phyloP scores from a whole-genome alignment of 23 tunicate species.

The Halocynthia aurantium region DNA sequence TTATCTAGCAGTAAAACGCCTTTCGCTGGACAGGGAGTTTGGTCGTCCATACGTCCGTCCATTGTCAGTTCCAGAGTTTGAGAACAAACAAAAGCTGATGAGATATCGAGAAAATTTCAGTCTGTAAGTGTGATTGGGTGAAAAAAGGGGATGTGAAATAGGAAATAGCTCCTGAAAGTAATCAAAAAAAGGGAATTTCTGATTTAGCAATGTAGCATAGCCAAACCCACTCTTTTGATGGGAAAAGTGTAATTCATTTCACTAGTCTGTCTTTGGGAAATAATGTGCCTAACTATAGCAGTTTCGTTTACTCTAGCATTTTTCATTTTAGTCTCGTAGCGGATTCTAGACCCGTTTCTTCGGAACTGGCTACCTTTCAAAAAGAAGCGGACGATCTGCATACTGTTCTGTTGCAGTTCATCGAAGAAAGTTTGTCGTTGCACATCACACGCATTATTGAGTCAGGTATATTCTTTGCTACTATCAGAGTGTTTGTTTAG shows the following conservation, averaged over 20 bases:
- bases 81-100: constrained; percentile 16
- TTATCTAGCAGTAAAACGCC: constrained; percentile 8
- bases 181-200: background rate
- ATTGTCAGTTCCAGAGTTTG: constrained; percentile 19
- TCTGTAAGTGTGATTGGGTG: constrained; percentile 26
- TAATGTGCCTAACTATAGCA: background rate
- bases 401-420: constrained; percentile 24
- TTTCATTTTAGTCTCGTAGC: constrained; percentile 50
- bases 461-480: constrained; percentile 32
- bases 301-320: background rate
- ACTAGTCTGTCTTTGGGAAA: constrained; percentile 1
- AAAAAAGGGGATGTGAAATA: too few relatives aligned
- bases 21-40: constrained; percentile 13
- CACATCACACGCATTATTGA: constrained; percentile 38
- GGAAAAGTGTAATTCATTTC: background rate
- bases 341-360: constrained; percentile 49
- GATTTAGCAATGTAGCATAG: background rate
- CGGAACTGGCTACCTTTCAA: constrained; percentile 25
- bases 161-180: too few relatives aligned
- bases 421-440: constrained; percentile 44
- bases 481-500: background rate
- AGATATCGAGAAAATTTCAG: constrained; percentile 56
- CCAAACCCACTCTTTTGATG: background rate
- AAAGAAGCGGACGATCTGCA: constrained; percentile 43
- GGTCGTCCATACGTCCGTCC: constrained; percentile 44